Conservation (phyloP, 2,888 invertebrate species). For the Gryllus longicercus region DNA sequence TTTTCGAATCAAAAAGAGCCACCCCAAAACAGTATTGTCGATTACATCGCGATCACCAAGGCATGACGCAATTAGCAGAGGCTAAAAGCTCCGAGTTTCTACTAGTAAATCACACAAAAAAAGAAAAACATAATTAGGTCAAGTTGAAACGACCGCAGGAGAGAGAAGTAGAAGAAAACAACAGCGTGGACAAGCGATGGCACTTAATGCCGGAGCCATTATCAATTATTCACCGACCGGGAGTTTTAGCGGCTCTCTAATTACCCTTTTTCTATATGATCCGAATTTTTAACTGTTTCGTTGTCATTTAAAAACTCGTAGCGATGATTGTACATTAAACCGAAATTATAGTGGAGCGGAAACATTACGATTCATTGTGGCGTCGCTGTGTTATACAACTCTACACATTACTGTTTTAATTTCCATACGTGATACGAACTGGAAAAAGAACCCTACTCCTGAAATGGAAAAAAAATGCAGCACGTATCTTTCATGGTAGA, state of each 20-base stretch:
- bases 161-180: too few relatives aligned
- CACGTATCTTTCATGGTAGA: slow-evolving; percentile 9
- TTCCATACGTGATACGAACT: slow-evolving; percentile 17
- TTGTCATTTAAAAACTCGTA: slow-evolving; percentile 10
- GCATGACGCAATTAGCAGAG: too few relatives aligned
- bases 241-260: background rate
- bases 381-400: background rate
- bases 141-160: too few relatives aligned
- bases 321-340: slow-evolving; percentile 9
- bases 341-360: background rate
- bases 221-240: slow-evolving; percentile 3
- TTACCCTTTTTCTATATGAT: slow-evolving; percentile 6
- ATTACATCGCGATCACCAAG: too few relatives aligned
- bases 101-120: too few relatives aligned
- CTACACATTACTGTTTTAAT: background rate
- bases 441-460: slow-evolving; percentile 1
- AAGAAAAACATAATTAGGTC: too few relatives aligned
- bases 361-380: background rate
- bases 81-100: too few relatives aligned
- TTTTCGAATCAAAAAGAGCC: too few relatives aligned
- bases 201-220: too few relatives aligned
- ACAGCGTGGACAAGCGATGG: too few relatives aligned
- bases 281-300: background rate
- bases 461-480: background rate
- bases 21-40: too few relatives aligned